These are phyloP conservation scores for Scaptodrosophila latifasciaeformis DNA, from an alignment of 2,888 invertebrate genomes.

Conservation along the genomic window DNA sequence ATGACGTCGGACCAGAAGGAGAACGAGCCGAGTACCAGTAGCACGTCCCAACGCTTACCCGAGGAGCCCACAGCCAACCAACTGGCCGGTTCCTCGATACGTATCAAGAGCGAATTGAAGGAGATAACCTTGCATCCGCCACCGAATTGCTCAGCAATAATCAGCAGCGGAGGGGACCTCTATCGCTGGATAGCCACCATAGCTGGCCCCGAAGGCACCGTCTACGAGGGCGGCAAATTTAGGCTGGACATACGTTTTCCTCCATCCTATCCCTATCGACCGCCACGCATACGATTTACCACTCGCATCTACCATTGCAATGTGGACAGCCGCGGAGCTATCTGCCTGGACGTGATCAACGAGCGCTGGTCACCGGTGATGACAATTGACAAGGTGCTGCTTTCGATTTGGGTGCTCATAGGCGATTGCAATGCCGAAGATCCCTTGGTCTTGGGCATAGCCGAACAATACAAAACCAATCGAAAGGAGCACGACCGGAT, in stretches of 20 bases:
- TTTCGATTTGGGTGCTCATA: constrained; percentile 50
- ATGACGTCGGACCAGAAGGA: no score
- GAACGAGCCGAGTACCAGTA: constrained; percentile 32
- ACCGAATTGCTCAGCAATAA: constrained; percentile 50
- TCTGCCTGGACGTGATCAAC: constrained; percentile 50
- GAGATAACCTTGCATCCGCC: constrained; percentile 49
- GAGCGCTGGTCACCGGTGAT: constrained; percentile 61
- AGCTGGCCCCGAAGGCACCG: constrained; percentile 39
- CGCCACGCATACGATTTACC: constrained; percentile 47
- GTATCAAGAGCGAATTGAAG: constrained; percentile 36
- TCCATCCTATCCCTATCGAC: constrained; percentile 44
- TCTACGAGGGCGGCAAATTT: constrained; percentile 49
- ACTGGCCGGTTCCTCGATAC: constrained; percentile 5
- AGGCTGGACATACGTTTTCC: constrained; percentile 47
- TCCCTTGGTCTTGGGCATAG: constrained; percentile 49
- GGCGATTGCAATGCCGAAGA: constrained; percentile 56
- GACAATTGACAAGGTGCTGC: constrained; percentile 45
- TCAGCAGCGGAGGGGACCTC: constrained; percentile 36
- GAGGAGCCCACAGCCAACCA: not conserved
- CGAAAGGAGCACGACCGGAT: constrained; percentile 55
- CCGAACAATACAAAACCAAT: constrained; percentile 50
- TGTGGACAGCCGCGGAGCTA: constrained; percentile 52
- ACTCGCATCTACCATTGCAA: constrained; percentile 58
- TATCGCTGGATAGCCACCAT: constrained; percentile 43
- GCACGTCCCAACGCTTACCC: constrained; percentile 6